Evolutionary conservation across 2,888 invertebrate species (phyloP).

Genomic region (Drosophila planitibia): DNA sequence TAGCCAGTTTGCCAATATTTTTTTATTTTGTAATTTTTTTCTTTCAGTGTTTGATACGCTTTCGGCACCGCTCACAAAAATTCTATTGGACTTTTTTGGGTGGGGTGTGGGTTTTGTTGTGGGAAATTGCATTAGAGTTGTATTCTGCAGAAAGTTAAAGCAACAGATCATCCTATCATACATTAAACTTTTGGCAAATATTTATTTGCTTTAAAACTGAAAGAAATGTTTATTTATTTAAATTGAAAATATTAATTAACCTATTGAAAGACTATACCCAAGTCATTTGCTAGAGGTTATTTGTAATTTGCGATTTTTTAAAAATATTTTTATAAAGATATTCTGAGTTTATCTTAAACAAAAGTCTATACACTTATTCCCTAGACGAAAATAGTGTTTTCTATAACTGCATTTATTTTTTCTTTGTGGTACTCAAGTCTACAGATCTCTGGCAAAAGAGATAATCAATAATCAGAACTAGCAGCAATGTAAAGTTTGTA

Average conservation of each 20-base stretch:
- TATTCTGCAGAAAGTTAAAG: background rate
- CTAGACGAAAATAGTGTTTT: background rate
- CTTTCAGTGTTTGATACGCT: slow-evolving; percentile 55
- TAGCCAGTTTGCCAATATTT: slow-evolving; percentile 37
- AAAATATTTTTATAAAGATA: background rate
- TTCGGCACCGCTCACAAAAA: slow-evolving; percentile 52
- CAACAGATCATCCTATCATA: background rate
- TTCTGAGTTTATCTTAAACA: background rate
- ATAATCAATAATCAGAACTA: slow-evolving; percentile 2
- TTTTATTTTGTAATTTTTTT: slow-evolving; percentile 3
- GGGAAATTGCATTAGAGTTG: slow-evolving; percentile 37
- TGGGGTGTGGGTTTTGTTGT: slow-evolving; percentile 38
- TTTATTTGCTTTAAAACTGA: background rate
- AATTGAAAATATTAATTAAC: background rate
- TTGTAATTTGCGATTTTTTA: background rate
- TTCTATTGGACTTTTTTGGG: slow-evolving; percentile 54
- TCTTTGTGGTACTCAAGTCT: background rate
- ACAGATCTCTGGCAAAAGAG: slow-evolving; percentile 5
- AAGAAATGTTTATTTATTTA: background rate
- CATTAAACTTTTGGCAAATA: background rate
- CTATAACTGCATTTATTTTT: background rate
- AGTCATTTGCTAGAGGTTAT: fast-evolving
- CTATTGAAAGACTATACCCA: background rate
- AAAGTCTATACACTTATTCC: background rate
- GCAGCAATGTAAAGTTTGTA: background rate